Base-by-base conservation (phyloP, 64 coral and sea anemone genomes). In the Dendrophyllia cribrosa region DNA sequence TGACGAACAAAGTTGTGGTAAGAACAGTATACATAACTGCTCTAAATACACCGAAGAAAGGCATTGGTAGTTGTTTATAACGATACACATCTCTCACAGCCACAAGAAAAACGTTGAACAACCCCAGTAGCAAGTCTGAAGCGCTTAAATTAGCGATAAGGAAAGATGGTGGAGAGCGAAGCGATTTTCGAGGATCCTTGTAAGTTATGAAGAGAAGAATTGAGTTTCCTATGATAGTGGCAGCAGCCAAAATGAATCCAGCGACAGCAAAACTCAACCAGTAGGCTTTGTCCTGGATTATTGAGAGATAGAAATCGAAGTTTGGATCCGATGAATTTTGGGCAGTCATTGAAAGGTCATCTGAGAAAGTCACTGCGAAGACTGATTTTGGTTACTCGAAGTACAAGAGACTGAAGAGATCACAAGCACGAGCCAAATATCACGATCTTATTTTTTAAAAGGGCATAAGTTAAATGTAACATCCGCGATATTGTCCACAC, bases 81-180 rank as follows among this genome's bases (percentile, higher is more conserved):
- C 79, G 79, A 83, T 83, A 83, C 7, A 49, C 45, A n/a, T 83
- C 79, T 66, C 79, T 48, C 43, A 66, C 3, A 48, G 79, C 79
- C 20, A 47, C 61, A 2, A 83, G 43, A 83, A 22, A 66, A 66
- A 66, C 79, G 12, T 19, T 66, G 1, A 83, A 59, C 23, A 80
- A 9, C 4, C 79, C 79, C 7, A 66, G 44, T 16, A 83, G 60
- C 16, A 83, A 83, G 62, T 83, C 79, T 22, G 79, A 65, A 13
- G 45, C 79, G 43, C 79, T 61, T 51, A 83, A 67, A 83, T 83
- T 83, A 16, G 79, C 61, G 60, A 83, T 83, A 6, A 83, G 61
- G 13, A 83, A 44, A n/a, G 43, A 83, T 49, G 79, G 43, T 2
- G 79, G 79, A 10, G 79, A 49, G 17, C 79, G 79, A 20, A 83